Base-by-base conservation (phyloP, 2,888 invertebrate genomes). In the Hybos culiciformis region DNA sequence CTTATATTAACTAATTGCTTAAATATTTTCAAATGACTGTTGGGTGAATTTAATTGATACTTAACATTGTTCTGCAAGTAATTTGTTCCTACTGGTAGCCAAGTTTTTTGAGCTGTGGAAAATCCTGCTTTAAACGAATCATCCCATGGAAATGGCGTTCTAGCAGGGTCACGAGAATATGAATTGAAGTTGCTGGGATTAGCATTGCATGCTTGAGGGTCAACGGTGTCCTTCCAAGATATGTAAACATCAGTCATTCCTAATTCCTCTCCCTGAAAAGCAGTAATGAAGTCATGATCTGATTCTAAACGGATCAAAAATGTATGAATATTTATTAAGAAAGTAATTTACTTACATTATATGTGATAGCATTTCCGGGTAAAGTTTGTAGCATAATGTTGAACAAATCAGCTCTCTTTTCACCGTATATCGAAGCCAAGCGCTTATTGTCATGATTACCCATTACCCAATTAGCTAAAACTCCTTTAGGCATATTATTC, bases 361-460 rank as follows among this genome's bases (percentile, higher is more conserved):
- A 93, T 0, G 86, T 83, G 1, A 91, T 77, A 15, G 80, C 78
- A 18, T 85, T 75, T 17, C 93, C 93, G 0, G 90, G 91, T 45
- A 93, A 67, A 4, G 90, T 70, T 55, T 85, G 70, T 12, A 79
- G 68, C 32, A 94, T 61, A 78, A 92, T 87, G 56, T 86, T 85
- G 47, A 90, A 72, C 12, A 80, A 78, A 60, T 90, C 87, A 0
- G 78, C 75, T 46, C 82, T 70, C 41, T 76, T 72, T 0, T 70
- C 66, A 1, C 82, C 83, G 46, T 77, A 78, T 47, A 86, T 73
- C 4, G 80, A 73, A 1, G 79, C 79, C 4, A 78, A 71, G 46
- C 87, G 72, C 42, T 63, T 71, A 32, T 79, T 75, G 55, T 87
- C 86, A 50, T 86, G 86, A 59, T 86, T 87, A 14, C 86, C 86